Base-by-base conservation (phyloP, 2,113 vertebrate genomes). In the Pteruthius melanotis region DNA sequence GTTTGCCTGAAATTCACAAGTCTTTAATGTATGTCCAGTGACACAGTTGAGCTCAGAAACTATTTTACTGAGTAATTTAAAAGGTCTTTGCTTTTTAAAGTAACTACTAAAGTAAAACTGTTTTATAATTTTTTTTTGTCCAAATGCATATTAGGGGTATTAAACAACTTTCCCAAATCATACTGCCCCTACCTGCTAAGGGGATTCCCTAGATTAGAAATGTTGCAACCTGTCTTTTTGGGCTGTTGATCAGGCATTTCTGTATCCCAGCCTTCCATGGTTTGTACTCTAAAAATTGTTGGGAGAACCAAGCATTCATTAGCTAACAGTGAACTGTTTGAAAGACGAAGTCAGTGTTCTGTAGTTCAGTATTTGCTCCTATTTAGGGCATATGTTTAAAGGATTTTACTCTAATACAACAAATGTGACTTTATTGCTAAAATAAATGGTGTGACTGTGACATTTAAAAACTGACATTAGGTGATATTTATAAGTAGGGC, bases 311-410 rank as follows among this genome's bases (percentile, higher is more conserved):
- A 83, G 35, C 61, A 79, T 90, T 91, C 76, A 91, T 94, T 82
- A 90, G 47, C 69, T 83, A 85, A 87, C 27, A 81, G 66, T 77
- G 85, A 93, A 83, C 35, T 54, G 70, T 44, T 89, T 88, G 64
- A 86, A 91, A 81, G 74, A 61, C 93, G 65, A 75, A 80, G 24
- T 50, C 3, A 21, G 52, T 52, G 57, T 68, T 82, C 82, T 35
- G 47, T 52, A 76, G 50, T n/a, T 64, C 50, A 69, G 40, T 85
- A 87, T 87, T 95, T 95, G 47, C 88, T 86, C 77, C 37, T 65
- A 76, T 90, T 95, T 91, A 89, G 56, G 69, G 83, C n/a, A 52
- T 78, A 35, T 80, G 68, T 92, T 94, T 91, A 78, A 77, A 88
- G 72, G 27, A 76, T 56, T 89, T 84, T 72, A 92, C 74, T 85